Evolutionary conservation across 2,888 invertebrate species (phyloP).

Genomic region (Harpalus rufipes): DNA sequence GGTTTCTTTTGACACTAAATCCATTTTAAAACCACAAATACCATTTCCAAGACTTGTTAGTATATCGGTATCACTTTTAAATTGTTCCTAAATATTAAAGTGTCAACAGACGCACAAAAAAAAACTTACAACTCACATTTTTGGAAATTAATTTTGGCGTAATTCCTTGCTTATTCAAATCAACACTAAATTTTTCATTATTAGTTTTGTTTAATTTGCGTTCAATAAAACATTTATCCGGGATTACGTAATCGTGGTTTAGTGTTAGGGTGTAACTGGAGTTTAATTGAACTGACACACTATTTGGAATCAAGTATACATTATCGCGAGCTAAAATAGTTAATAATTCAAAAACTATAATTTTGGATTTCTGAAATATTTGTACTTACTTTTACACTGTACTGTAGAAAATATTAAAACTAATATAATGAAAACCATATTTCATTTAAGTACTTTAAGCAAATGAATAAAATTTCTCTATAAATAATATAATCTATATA

Average conservation of each 20-base stretch:
- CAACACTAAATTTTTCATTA: constrained; percentile 2
- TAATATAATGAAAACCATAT: too few species aligned
- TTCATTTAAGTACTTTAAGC: too few species aligned
- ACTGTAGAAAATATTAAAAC: too few species aligned
- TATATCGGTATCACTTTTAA: constrained; percentile 17
- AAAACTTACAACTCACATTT: background rate
- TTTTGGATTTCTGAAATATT: too few species aligned
- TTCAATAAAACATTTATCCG: constrained; percentile 31
- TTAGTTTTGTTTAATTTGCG: background rate
- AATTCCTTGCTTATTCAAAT: constrained; percentile 12
- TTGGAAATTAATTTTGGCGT: background rate
- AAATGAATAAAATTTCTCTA: too few species aligned
- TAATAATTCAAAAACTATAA: too few species aligned
- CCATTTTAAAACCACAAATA: constrained; percentile 59
- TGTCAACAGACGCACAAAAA: background rate
- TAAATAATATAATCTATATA: too few species aligned
- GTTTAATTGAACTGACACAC: constrained; percentile 9
- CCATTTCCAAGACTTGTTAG: constrained; percentile 60
- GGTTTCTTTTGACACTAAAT: background rate
- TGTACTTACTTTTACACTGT: too few species aligned
- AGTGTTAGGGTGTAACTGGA: constrained; percentile 18
- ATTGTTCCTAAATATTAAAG: background rate
- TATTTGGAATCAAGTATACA: constrained; percentile 28
- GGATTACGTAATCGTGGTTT: constrained; percentile 27
- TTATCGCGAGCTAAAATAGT: background rate